Base-by-base conservation (phyloP, 2,888 invertebrate genomes). In the Dryobotodes eremita region DNA sequence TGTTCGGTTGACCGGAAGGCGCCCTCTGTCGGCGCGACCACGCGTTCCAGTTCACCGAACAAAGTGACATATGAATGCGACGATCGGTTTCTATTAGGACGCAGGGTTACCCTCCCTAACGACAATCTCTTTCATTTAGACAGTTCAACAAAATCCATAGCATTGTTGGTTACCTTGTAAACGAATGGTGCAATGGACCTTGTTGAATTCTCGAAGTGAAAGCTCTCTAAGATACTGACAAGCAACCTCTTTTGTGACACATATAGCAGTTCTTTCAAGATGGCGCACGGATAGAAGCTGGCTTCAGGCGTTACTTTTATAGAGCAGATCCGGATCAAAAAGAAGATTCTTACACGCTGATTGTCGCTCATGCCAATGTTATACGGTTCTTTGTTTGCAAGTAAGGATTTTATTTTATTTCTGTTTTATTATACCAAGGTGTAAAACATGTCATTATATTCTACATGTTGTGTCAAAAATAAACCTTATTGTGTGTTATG, bases 301-400 rank as follows among this genome's bases (percentile, higher is more conserved):
- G 98, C 0, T 99, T 99, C 95, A 97, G 99, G 69, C 98, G 98
- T 89, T 99, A 99, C 95, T 99, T 99, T 94, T 98, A 99, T 94
- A 97, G 99, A 71, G 99, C 99, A 8, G 97, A 98, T 71, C 97
- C 98, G 0, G 96, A 97, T 0, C 99, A 99, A 94, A 97, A 97
- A 3, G 96, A 98, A 70, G 99, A 99, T 93, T 97, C 98, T 0
- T 99, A 98, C 94, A 99, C 99, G 59, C 93, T 99, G 62, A 96
- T 99, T 71, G 99, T 99, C 1, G 99, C 99, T 89, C 99, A 99
- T 94, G 99, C 99, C 13, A 99, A 99, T 95, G 99, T 99, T 46
- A 99, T 99, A 91, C 97, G 99, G 65, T 99, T 99, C 95, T 99
- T 99, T 92, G 98, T 98, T 26, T 99, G 99, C 97, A 97, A 98